Evolutionary conservation across 1,140 invertebrate species (phyloP).

Genomic region (Globodera ellingtonae): DNA sequence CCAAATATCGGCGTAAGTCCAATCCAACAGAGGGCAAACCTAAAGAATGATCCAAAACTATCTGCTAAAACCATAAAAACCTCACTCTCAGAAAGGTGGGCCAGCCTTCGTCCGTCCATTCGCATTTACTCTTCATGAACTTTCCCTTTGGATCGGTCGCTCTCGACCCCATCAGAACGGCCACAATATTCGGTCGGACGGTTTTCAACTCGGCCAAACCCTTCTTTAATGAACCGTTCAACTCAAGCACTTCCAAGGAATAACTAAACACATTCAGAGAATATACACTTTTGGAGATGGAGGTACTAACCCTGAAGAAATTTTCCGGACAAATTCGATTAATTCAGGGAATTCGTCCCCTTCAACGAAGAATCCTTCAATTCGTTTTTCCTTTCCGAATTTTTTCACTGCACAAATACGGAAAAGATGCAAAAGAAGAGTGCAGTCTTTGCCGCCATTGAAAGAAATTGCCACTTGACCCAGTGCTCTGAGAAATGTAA

Average conservation of each 20-base stretch:
- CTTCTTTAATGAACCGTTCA: constrained; percentile 33
- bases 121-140: constrained; percentile 44
- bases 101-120: constrained; percentile 53
- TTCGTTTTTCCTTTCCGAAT: constrained; percentile 33
- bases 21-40: constrained; percentile 52
- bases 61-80: constrained; percentile 16
- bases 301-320: constrained; percentile 30
- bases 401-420: constrained; percentile 36
- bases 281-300: constrained; percentile 11
- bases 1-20: constrained; percentile 51
- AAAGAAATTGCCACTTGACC: constrained; percentile 76
- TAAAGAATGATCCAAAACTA: constrained; percentile 9
- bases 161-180: constrained; percentile 49
- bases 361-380: constrained; percentile 34
- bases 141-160: constrained; percentile 44
- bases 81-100: constrained; percentile 47
- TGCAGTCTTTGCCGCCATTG: constrained; percentile 95
- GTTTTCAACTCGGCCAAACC: constrained; percentile 40
- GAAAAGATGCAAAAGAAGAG: constrained; percentile 46
- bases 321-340: constrained; percentile 29
- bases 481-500: constrained; percentile 40
- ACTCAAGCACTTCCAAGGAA: constrained; percentile 39
- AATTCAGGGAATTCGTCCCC: constrained; percentile 40
- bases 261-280: constrained; percentile 33
- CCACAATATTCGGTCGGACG: constrained; percentile 44